Evolutionary conservation across 2,113 vertebrate species (phyloP), one percentile per base, ranked within the genome.

Genomic region (Psammodynastes pulverulentus): DNA sequence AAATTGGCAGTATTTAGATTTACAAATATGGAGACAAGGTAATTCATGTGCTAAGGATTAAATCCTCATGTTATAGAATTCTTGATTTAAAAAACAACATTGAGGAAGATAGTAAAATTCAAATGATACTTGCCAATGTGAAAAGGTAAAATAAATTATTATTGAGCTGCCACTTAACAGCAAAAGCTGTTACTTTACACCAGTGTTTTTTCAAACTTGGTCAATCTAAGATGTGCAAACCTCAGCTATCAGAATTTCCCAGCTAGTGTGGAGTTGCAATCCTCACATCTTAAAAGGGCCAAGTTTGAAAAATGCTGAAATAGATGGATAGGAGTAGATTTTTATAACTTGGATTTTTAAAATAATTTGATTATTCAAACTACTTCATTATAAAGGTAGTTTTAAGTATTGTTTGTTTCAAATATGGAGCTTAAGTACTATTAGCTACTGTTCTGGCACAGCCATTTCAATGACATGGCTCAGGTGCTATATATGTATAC

Each of bases 331-430:
- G 72, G 34, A 39, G 34, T 79, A 21, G 72, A 8, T 79, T 43
- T 72, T 43, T 21, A 43, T 79, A 79, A 79, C 72, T 43, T 5
- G 15, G 12, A 54, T 23, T 21, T 89, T 93, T 62, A 0, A 89
- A 88, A 29, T 43, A 0, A 0, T 34, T 84, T 72, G 48, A 0
- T 49, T n/a, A 62, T 90, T 93, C 84, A 72, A 0, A 0, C 45
- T 53, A 84, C 48, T 45, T 92, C 62, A 67, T 24, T 45, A 34
- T 17, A 6, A 21, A 24, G 19, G 19, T 79, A 24, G 29, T 53
- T 53, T 13, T 84, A 72, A 49, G 43, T 19, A 45, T 19, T 45
- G 24, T 19, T 9, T 67, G 3, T 21, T 29, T 46, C 23, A 62
- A 5, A 52, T 24, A 79, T 52, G 6, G 26, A 79, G 26, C 19